Evolutionary conservation across 2,888 invertebrate genomes (phyloP).

Genomic region (Boloria selene): DNA sequence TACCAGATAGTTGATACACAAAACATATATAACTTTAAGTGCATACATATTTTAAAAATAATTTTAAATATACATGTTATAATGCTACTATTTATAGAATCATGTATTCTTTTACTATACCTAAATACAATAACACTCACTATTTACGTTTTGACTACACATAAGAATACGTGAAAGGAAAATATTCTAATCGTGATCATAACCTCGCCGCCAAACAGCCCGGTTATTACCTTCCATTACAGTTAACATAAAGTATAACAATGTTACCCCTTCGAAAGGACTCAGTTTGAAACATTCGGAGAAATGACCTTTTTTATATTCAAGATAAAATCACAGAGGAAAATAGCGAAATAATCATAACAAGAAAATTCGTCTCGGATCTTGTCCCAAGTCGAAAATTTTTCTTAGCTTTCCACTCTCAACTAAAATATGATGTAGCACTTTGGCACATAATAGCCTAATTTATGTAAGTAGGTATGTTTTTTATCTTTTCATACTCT

Average conservation of each 20-base stretch:
- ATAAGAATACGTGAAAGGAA: conserved; percentile 14
- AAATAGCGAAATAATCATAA: conserved; percentile 25
- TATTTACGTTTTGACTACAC: conserved; percentile 9
- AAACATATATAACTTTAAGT: too few species aligned
- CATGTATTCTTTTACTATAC: neutral
- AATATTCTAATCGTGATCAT: conserved; percentile 20
- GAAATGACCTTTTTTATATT: conserved; percentile 26
- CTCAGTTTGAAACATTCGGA: conserved; percentile 14
- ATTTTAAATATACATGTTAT: too few species aligned
- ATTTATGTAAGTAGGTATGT: too few species aligned
- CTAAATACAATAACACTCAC: neutral
- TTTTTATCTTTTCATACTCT: too few species aligned
- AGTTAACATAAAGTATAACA: conserved; percentile 34
- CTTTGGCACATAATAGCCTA: neutral
- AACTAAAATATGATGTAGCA: neutral
- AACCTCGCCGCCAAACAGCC: conserved; percentile 22
- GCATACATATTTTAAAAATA: too few species aligned
- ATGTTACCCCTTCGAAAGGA: conserved; percentile 26
- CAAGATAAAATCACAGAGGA: conserved; percentile 24
- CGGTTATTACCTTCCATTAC: conserved; percentile 32
- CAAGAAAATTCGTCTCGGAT: conserved; percentile 4
- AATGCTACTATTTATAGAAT: too few species aligned
- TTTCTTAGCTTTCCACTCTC: conserved; percentile 3
- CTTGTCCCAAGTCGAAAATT: conserved; percentile 10
- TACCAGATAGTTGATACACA: too few species aligned